Percentiles rank a stretch among this genome's conserved stretches.
Conservation (phyloP, 2,113 vertebrate species). For the Ptilonorhynchus violaceus region DNA sequence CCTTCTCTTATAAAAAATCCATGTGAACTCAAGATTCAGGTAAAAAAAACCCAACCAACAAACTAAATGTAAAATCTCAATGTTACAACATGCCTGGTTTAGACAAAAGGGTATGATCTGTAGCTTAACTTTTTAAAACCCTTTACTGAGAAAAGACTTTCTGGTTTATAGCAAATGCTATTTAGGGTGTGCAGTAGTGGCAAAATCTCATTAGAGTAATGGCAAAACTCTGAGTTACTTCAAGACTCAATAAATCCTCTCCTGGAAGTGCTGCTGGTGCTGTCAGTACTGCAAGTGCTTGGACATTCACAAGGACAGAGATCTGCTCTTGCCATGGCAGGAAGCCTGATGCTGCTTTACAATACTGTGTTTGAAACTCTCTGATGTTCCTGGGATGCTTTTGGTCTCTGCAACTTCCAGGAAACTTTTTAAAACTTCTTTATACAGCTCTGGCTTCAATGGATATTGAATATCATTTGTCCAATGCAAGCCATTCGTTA, state of each 20-base stretch:
- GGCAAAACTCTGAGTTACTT: not conserved
- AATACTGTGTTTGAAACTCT: not conserved
- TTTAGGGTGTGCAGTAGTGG: not conserved
- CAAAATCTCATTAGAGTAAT: not conserved
- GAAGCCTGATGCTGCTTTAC: not conserved
- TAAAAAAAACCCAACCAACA: not conserved
- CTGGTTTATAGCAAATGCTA: not conserved
- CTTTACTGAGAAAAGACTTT: not conserved
- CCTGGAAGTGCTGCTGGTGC: not conserved
- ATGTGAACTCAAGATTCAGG: not conserved
- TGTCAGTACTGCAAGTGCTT: not conserved
- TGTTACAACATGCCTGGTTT: not conserved
- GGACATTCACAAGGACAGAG: not conserved
- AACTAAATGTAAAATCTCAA: not conserved
- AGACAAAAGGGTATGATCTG: not conserved
- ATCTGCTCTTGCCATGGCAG: not conserved
- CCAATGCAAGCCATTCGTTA: constrained; percentile 5
- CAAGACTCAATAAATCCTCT: not conserved
- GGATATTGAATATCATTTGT: constrained; percentile 3
- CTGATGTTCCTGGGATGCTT: constrained; percentile 15
- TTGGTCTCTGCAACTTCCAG: not conserved
- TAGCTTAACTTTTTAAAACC: not conserved
- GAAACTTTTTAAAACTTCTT: constrained; percentile 27
- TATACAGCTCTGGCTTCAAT: not conserved
- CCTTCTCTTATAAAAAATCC: not conserved